Conservation (phyloP, 1,140 invertebrate genomes). For the Aphelenchoides fujianensis region DNA sequence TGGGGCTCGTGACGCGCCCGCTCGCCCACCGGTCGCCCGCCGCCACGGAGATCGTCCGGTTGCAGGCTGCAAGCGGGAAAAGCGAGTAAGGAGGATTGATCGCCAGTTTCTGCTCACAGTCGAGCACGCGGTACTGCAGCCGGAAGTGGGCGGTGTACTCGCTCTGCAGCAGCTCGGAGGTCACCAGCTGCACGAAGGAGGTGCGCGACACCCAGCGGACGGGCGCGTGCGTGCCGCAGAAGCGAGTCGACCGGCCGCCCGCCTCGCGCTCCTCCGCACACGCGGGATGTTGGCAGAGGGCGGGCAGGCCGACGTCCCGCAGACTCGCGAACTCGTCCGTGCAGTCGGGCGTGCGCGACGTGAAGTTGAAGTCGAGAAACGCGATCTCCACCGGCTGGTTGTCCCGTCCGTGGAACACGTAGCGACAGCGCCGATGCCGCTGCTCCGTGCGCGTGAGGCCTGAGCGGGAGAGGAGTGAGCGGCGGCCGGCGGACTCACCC, state of each 20-base stretch:
- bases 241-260: constrained; percentile 18
- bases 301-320: constrained; percentile 50
- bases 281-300: constrained; percentile 55
- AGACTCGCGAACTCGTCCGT: constrained; percentile 55
- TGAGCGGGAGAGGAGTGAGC: constrained; percentile 3
- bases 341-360: constrained; percentile 45
- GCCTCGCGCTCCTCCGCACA: constrained; percentile 40
- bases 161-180: constrained; percentile 49
- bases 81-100: not conserved
- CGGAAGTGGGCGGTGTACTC: constrained; percentile 39
- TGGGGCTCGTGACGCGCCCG: constrained; percentile 54
- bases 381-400: constrained; percentile 46
- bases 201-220: constrained; percentile 28
- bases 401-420: constrained; percentile 36
- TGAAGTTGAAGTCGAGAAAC: constrained; percentile 55
- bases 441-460: constrained; percentile 50
- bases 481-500: constrained; percentile 18
- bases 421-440: constrained; percentile 50
- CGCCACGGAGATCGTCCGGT: constrained; percentile 51
- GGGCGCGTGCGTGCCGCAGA: constrained; percentile 41
- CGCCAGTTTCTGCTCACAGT: constrained; percentile 33
- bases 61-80: constrained; percentile 47
- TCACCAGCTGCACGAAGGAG: constrained; percentile 45
- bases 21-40: constrained; percentile 32
- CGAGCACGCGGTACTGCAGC: constrained; percentile 38